Evolutionary conservation across 2,888 invertebrate species (phyloP), one percentile per base, ranked within the genome.

Genomic region (Serripes groenlandicus): DNA sequence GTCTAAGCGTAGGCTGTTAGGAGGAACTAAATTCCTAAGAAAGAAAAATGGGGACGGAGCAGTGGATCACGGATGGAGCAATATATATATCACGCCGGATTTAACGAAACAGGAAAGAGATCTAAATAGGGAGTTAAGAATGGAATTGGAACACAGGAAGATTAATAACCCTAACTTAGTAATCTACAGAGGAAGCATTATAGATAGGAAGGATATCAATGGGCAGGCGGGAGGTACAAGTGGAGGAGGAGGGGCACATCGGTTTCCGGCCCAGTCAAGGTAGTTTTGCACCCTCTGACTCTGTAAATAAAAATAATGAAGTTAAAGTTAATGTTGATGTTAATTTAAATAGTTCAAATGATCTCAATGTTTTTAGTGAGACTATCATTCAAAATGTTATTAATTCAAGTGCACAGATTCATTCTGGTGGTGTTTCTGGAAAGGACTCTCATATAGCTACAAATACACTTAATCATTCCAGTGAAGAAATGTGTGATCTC

Each of bases 51-150:
- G 70, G 30, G 35, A 58, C 4, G 35, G 23, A 34, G n/a, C 56
- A 30, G 28, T 28, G 3, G 9, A 9, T 9, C 32, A 28, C n/a
- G 21, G 23, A 49, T 69, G 69, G 69, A 30, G 54, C 32, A 70
- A 70, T 26, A 28, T 70, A 5, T 70, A 54, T n/a, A 26, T 70
- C 4, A 70, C 70, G n/a, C 70, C 70, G 15, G 70, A 70, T n/a
- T 49, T 37, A 9, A 70, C 54, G 4, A 70, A 54, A n/a, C 32
- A 52, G 21, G 52, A 70, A 54, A 70, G 70, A 54, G 70, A 70
- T n/a, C 52, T 54, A 30, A 70, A 28, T 32, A 56, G 23, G 9
- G 18, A 28, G 4, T 37, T 54, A 11, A 11, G 34, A 30, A 4
- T 21, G 28, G 70, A 70, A 34, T 34, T 70, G 7, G 18, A 5